Base-by-base conservation (phyloP, 1,140 invertebrate species). In the Gonatopus flavifemur region DNA sequence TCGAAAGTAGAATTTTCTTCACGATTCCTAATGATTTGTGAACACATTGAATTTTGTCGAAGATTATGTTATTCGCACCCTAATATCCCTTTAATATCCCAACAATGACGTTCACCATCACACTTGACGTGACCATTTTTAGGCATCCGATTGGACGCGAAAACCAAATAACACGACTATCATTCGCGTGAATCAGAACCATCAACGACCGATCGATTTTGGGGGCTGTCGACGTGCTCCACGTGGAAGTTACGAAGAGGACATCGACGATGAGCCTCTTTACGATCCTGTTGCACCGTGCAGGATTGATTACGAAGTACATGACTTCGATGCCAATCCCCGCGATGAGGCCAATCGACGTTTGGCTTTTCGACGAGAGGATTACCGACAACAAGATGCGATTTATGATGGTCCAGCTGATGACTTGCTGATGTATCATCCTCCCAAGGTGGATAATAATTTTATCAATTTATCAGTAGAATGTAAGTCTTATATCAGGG, bases 251-350 rank as follows among this genome's bases (percentile, higher is more conserved):
- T 71, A 69, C 37, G 58, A 57, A 8, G 52, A 57, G 15, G 62
- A 75, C 10, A 59, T 62, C 48, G 68, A 72, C 31, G 71, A 76
- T 38, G 76, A 78, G 33, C 74, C 76, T 0, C 59, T 78, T 4
- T 77, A 78, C 53, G 76, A 78, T 40, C 76, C 76, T 0, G 76
- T 77, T 5, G 66, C 74, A 2, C 70, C 76, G 2, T n/a, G n/a
- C n/a, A 62, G 67, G 20, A 55, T 60, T 22, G 74, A 75, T 42
- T 77, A 73, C 55, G 74, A 78, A 40, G 68, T 70, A 7, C 76
- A 78, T 49, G 74, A 78, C 45, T 78, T 78, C 38, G 76, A 78
- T 22, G 73, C 73, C 0, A 77, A 77, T 61, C 72, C 73, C 1
- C 60, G 62, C 6, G 74, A 78, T 20, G 73, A 75, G 28, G 64